Conservation (phyloP, 2,888 invertebrate species). For the Tubulanus polymorphus region DNA sequence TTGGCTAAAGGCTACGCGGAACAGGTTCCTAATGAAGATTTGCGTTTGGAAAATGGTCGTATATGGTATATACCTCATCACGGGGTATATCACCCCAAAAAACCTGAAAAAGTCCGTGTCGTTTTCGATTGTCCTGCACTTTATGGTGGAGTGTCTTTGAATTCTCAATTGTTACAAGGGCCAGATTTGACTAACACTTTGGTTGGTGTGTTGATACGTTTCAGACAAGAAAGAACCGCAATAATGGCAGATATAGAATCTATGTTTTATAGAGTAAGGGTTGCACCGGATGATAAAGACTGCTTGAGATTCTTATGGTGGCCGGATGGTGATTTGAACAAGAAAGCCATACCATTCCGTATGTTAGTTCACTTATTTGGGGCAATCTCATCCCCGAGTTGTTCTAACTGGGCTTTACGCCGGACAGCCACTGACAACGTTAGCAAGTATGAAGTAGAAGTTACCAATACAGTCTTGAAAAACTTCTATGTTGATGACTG, state of each 20-base stretch:
- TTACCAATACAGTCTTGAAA: constrained; percentile 14
- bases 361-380: constrained; percentile 3
- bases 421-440: not conserved
- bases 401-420: constrained; percentile 2
- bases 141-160: constrained; percentile 4
- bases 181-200: constrained; percentile 6
- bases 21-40: not conserved
- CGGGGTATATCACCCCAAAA: constrained; percentile 1
- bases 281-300: not conserved
- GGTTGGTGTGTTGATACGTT: constrained; percentile 7
- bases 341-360: not conserved
- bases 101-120: constrained; percentile 6
- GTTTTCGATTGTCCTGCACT: constrained; percentile 13
- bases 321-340: not conserved
- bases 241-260: constrained; percentile 6
- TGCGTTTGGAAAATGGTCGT: not conserved
- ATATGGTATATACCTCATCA: constrained; percentile 14
- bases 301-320: constrained; percentile 7
- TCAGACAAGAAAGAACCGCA: constrained; percentile 5
- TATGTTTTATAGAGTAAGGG: constrained; percentile 7
- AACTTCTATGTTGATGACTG: constrained; percentile 18
- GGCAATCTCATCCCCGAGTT: not conserved
- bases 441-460: not conserved
- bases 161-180: constrained; percentile 1
- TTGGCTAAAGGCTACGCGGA: constrained; percentile 10